Conservation (phyloP, 2,888 invertebrate genomes). For the Gnatocerus cornutus region DNA sequence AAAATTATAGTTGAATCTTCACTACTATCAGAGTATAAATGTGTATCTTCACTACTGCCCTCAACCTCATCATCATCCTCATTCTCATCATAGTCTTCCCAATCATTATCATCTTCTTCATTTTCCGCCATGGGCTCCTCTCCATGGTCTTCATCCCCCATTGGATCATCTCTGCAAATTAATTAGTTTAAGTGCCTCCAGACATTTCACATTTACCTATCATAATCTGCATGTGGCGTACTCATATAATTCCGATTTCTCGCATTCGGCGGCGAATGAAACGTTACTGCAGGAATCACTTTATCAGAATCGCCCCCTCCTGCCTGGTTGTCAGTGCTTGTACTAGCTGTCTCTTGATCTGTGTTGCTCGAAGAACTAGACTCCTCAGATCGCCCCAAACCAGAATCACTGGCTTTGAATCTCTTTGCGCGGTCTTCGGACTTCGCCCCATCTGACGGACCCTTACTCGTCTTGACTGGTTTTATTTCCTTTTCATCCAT, state of each 20-base stretch:
- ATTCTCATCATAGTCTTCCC: constrained; percentile 52
- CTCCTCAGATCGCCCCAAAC: constrained; percentile 56
- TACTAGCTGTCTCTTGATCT: constrained; percentile 60
- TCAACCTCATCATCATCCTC: constrained; percentile 24
- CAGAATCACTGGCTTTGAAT: constrained; percentile 60
- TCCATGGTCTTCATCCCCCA: constrained; percentile 46
- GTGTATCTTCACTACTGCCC: constrained; percentile 25
- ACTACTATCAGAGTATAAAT: constrained; percentile 27
- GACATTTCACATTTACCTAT: constrained; percentile 50
- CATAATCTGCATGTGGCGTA: constrained; percentile 53
- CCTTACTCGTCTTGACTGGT: constrained; percentile 52
- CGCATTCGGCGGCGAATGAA: constrained; percentile 41
- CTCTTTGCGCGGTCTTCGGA: constrained; percentile 60
- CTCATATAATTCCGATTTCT: constrained; percentile 62
- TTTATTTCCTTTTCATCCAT: constrained; percentile 62
- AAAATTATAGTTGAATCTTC: constrained; percentile 54
- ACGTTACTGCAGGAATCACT: neutral
- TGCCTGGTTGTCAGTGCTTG: constrained; percentile 56
- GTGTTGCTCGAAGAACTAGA: constrained; percentile 58
- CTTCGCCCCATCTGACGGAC: constrained; percentile 35
- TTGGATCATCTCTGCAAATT: constrained; percentile 19
- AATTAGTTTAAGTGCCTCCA: neutral
- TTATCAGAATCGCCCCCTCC: neutral
- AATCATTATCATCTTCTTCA: constrained; percentile 42
- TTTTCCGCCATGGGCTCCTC: constrained; percentile 8